These are phyloP conservation scores for Eilema caniola DNA, from an alignment of 2,888 invertebrate genomes.

Conservation along the genomic window DNA sequence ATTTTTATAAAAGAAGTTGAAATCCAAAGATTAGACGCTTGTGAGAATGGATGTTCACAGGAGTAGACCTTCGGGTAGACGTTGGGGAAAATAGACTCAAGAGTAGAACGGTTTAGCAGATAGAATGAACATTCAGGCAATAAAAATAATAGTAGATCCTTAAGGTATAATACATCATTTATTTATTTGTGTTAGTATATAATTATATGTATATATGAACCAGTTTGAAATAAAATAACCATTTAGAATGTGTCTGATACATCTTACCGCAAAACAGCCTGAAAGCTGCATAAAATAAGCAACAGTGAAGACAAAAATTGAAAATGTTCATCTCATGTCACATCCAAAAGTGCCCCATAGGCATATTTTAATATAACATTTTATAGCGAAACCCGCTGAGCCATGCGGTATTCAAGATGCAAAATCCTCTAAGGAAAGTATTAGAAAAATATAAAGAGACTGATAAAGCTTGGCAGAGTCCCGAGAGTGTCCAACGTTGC, in stretches of 20 bases:
- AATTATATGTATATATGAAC: too few relatives aligned
- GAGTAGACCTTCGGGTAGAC: too few relatives aligned
- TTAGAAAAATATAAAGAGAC: conserved; percentile 79
- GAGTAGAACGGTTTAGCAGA: too few relatives aligned
- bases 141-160: too few relatives aligned
- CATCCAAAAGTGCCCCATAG: conserved; percentile 42
- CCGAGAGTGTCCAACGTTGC: conserved; percentile 79
- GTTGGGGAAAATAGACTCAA: too few relatives aligned
- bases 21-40: too few relatives aligned
- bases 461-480: conserved; percentile 61
- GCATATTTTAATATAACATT: conserved; percentile 63
- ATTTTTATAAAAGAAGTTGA: too few relatives aligned
- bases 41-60: too few relatives aligned
- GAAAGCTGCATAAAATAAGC: not conserved
- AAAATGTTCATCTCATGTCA: conserved; percentile 35
- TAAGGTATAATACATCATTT: too few relatives aligned
- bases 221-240: too few relatives aligned
- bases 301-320: conserved; percentile 16
- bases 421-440: conserved; percentile 76
- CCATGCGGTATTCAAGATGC: conserved; percentile 69
- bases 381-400: conserved; percentile 68
- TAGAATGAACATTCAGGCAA: too few relatives aligned
- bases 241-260: not conserved
- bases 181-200: too few relatives aligned
- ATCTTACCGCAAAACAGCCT: not conserved